A percentile compares a stretch with the other conserved stretches of the same genome.
Conservation (phyloP, 1,140 invertebrate genomes). For the Caenorhabditis briggsae region DNA sequence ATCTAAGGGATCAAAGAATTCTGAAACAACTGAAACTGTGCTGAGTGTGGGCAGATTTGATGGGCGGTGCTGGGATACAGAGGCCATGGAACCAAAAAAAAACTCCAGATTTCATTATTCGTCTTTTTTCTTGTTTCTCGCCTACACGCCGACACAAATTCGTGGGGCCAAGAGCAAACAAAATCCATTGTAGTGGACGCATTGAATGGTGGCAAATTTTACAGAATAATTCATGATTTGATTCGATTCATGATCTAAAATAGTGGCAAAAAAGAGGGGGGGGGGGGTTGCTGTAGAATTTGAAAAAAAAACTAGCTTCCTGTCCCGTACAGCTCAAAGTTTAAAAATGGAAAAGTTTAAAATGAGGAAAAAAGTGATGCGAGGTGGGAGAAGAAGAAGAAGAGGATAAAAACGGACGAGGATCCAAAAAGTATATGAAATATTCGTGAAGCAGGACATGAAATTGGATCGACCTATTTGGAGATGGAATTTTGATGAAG, state of each 20-base stretch:
- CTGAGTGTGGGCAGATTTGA: not conserved
- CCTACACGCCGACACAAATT: conserved; percentile 29
- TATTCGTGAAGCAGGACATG: conserved; percentile 32
- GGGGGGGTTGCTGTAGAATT: not conserved
- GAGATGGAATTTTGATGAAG: not conserved
- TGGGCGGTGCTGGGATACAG: not conserved
- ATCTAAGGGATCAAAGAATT: conserved; percentile 23
- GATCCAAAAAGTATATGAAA: conserved; percentile 28
- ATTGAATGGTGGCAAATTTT: conserved; percentile 44
- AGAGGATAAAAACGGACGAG: conserved; percentile 12
- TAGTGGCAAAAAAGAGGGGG: not conserved
- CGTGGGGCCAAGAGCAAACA: conserved; percentile 27
- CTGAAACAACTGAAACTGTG: conserved; percentile 7
- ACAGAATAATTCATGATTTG: conserved; percentile 45
- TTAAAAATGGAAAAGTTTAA: not conserved
- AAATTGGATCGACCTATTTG: conserved; percentile 53
- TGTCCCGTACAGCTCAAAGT: not conserved
- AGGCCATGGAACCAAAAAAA: conserved; percentile 3
- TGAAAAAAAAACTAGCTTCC: not conserved
- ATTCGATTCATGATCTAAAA: conserved; percentile 48
- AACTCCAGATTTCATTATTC: conserved; percentile 39
- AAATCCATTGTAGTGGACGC: conserved; percentile 1
- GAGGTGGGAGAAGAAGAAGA: not conserved
- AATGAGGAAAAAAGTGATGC: not conserved
- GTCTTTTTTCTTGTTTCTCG: not conserved